Base-by-base conservation (phyloP, 2,113 vertebrate species). In the Telmatochromis bifrenatus region DNA sequence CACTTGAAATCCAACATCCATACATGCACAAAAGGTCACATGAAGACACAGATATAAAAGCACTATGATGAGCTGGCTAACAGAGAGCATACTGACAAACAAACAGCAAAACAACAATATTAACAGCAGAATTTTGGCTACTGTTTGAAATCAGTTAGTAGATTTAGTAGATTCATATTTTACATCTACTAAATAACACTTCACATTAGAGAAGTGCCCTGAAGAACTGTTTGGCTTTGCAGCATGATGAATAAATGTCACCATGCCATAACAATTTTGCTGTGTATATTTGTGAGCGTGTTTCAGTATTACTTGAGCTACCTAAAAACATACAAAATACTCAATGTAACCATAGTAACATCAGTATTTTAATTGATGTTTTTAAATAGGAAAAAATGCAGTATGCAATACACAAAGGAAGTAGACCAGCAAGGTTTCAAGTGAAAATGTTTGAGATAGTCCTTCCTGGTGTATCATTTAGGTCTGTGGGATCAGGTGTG, bases 401-500 rank as follows among this genome's bases (percentile, higher is more conserved):
- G 35, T 33, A 49, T 5, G 21, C 19, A 33, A 62, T 49, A 17
- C 37, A 12, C 33, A 80, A 80, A 39, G 79, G 33, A 54, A 80
- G 26, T 31, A 55, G 33, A 26, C 51, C 17, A 15, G 42, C 89
- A 54, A 60, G 89, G 89, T 90, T 84, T 93, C 70, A 58, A 79
- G 80, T 93, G 60, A 58, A 93, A 95, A 90, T 83, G 91, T 86
- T 90, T 90, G 83, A 80, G 83, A 92, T 54, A 88, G 81, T 62
- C 60, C 84, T 89, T 90, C 83, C 84, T 83, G 88, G 87, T 70
- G 86, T 91, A 84, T 91, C 85, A 60, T 70, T 83, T 79, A 89
- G 86, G 84, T 83, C 90, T 82, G 83, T 87, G 84, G 91, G 91
- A 93, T 95, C 91, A 94, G 92, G 89, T 95, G 93, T 82, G 89